Evolutionary conservation across 37 sponge, comb jelly and placozoan species (phyloP), one percentile per base, ranked within the genome.

Genomic region (Ianthella basta): DNA sequence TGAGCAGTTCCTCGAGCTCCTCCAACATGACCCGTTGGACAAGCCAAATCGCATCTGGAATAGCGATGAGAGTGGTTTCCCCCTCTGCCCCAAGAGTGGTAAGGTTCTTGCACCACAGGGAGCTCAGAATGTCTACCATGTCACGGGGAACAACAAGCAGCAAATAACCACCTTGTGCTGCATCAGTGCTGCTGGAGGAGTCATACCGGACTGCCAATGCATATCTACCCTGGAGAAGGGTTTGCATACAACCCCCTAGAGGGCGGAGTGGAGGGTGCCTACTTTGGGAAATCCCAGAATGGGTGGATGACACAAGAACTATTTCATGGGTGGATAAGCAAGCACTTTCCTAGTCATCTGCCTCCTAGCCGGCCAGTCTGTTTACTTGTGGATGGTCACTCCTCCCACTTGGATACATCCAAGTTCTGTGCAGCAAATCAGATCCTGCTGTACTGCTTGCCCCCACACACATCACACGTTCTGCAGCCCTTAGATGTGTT

Each of bases 171-270:
- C 55, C 19, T 54, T 85, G 25, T 37, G 41, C 27, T 78, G 72
- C 39, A 37, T 61, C 41, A 74, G 27, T 85, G 85, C 78, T 53
- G 63, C 63, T 12, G 85, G 85, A 16, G 65, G 33, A 67, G 50
- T n/a, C 14, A 56, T 85, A 23, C 85, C 85, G n/a, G n/a, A n/a
- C n/a, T n/a, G 60, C 88, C 88, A 55, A 88, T 88, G 88, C 88
- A 88, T 21, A 56, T 88, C 20, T 75, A 59, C 56, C 85, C 89
- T 19, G 89, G 89, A 0, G 54, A 56, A 25, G 3, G 85, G 59
- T 84, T 84, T 72, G 32, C 73, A 5, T 84, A 81, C 37, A 84
- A 89, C 25, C 89, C 85, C 0, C n/a, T 89, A 60, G 75, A 85
- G 27, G 67, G 67, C 5, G 56, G 85, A 8, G 74, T 89, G 13